Conservation (phyloP, 2,888 invertebrate genomes). For the Aphidius colemani region DNA sequence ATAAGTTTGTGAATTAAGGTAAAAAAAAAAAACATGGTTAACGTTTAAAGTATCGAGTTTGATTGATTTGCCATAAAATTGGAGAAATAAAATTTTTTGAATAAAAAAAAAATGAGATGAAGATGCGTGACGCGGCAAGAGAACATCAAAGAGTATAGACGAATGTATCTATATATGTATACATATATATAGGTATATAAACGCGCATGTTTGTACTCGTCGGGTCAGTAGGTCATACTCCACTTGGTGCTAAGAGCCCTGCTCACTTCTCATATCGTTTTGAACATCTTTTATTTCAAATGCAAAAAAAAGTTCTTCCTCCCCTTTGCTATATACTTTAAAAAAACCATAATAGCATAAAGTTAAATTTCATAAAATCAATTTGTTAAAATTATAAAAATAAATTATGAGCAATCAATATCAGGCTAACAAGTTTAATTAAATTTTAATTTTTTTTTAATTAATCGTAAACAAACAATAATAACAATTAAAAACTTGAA, state of each 20-base stretch:
- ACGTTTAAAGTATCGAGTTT: no score
- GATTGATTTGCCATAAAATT: no score
- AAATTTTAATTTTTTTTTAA: neutral
- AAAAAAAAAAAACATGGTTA: no score
- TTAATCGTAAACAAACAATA: neutral
- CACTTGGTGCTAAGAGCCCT: conserved; percentile 40
- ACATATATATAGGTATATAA: conserved; percentile 1
- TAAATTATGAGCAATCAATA: no score
- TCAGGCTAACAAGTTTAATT: no score
- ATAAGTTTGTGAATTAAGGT: no score
- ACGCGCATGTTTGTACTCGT: conserved; percentile 30
- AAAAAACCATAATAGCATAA: no score
- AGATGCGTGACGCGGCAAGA: conserved; percentile 6
- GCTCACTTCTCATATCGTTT: neutral
- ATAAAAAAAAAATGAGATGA: neutral
- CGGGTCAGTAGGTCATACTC: conserved; percentile 47
- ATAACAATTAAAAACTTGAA: no score
- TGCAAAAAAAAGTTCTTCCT: no score
- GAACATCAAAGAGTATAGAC: conserved; percentile 17
- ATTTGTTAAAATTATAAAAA: neutral
- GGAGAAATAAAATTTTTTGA: neutral
- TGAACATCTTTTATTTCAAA: no score
- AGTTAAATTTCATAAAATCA: neutral
- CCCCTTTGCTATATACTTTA: no score
- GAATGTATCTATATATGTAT: neutral